A percentile compares a stretch with the other conserved stretches of the same genome.
Evolutionary conservation across 2,113 vertebrate species (phyloP).

Genomic region (Notarius quadriscutis): DNA sequence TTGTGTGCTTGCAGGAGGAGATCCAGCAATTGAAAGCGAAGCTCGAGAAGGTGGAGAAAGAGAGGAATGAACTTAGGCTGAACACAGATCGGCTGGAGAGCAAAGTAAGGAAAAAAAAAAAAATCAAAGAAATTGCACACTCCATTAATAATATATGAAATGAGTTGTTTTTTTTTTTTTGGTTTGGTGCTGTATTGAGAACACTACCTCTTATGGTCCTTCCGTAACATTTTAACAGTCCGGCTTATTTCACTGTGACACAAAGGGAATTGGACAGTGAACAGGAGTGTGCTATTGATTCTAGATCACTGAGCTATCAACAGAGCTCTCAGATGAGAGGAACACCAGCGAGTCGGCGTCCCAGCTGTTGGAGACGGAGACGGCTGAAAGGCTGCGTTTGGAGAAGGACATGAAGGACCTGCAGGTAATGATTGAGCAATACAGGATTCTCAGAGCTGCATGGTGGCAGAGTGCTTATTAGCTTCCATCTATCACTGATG

Average conservation of each 20-base stretch:
- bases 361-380: conserved; percentile 91
- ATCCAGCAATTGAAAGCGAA: conserved; percentile 88
- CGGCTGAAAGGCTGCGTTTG: conserved; percentile 84
- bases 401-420: conserved; percentile 95
- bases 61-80: conserved; percentile 89
- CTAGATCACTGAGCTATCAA: conserved; percentile 89
- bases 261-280: too few species aligned
- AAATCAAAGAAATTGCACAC: too few species aligned
- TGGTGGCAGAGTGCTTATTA: neutral
- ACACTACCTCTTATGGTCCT: neutral
- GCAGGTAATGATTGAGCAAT: conserved; percentile 73
- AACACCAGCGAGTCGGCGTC: conserved; percentile 93
- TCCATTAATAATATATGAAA: neutral
- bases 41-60: conserved; percentile 93
- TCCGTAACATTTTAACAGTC: neutral
- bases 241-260: neutral
- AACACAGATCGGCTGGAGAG: conserved; percentile 91
- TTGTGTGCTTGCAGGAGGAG: conserved; percentile 80
- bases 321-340: conserved; percentile 92
- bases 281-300: neutral
- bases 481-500: neutral
- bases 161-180: neutral
- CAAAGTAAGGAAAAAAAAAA: conserved; percentile 74
- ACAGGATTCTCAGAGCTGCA: neutral
- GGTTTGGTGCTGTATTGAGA: neutral